A percentile compares a stretch with the other conserved stretches of the same genome.
Conservation (phyloP, 1,140 invertebrate genomes). For the Micrasema minimum region DNA sequence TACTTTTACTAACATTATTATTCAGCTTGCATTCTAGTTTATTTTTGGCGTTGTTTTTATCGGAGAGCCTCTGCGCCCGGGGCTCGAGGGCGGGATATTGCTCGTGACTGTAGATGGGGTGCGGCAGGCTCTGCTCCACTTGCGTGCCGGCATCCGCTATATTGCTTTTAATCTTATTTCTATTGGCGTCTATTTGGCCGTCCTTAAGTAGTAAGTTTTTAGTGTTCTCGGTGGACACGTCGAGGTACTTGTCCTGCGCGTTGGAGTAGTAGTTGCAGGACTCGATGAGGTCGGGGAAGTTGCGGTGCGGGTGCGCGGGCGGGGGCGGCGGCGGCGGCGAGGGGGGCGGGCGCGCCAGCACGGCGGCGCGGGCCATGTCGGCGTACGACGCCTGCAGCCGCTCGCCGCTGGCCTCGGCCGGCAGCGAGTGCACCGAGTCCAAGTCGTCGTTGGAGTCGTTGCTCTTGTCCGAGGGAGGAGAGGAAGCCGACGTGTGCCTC, state of each 20-base stretch:
- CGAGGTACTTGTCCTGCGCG: slow-evolving; percentile 46
- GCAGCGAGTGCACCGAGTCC: slow-evolving; percentile 79
- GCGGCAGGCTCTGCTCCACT: slow-evolving; percentile 27
- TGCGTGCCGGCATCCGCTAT: slow-evolving; percentile 32
- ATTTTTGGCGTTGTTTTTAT: slow-evolving; percentile 30
- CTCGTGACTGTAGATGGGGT: slow-evolving; percentile 44
- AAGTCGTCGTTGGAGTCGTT: slow-evolving; percentile 77
- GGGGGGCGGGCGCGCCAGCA: slow-evolving; percentile 17
- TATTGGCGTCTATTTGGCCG: slow-evolving; percentile 11
- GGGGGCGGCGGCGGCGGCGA: slow-evolving; percentile 25
- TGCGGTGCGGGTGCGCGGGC: slow-evolving; percentile 54
- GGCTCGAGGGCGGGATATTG: slow-evolving; percentile 49
- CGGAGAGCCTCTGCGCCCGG: slow-evolving; percentile 39
- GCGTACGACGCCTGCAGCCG: slow-evolving; percentile 76
- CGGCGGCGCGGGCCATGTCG: slow-evolving; percentile 75
- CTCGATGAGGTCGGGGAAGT: slow-evolving; percentile 65
- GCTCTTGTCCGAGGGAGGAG: slow-evolving; percentile 78
- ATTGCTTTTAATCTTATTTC: slow-evolving; percentile 44
- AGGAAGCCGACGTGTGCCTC: slow-evolving; percentile 67
- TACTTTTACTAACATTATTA: slow-evolving; percentile 30
- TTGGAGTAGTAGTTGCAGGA: slow-evolving; percentile 63
- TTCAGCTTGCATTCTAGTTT: slow-evolving; percentile 31
- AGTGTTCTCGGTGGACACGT: slow-evolving; percentile 48
- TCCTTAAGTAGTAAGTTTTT: slow-evolving; percentile 46
- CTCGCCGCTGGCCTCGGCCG: slow-evolving; percentile 66